Conservation (phyloP, 2,797 vertebrate species). For the Anableps anableps region DNA sequence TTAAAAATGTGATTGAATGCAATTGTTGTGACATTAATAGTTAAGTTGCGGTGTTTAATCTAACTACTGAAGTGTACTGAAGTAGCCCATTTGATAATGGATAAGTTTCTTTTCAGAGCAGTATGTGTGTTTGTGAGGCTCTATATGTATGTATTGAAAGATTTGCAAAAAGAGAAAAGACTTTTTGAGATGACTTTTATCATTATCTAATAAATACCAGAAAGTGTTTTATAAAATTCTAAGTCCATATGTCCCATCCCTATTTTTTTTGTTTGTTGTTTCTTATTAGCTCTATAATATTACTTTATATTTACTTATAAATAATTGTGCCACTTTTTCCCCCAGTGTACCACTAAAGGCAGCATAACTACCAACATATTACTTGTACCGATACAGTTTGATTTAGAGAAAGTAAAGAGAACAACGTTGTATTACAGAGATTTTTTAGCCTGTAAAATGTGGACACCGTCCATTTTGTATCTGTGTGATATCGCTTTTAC, state of each 20-base stretch:
- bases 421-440: slow-evolving; percentile 34
- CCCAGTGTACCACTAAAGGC: background rate
- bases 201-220: background rate
- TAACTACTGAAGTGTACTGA: no score
- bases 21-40: no score
- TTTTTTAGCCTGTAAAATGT: slow-evolving; percentile 45
- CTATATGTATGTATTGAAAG: background rate
- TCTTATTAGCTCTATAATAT: background rate
- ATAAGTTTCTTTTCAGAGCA: background rate
- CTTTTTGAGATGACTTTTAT: background rate
- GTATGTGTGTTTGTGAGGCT: background rate
- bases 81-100: background rate
- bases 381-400: background rate
- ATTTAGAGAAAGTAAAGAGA: slow-evolving; percentile 37
- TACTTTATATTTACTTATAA: background rate
- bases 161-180: background rate
- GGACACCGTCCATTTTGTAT: slow-evolving; percentile 44
- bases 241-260: no score
- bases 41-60: no score
- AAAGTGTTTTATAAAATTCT: background rate
- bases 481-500: slow-evolving; percentile 52
- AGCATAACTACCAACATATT: background rate
- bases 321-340: background rate
- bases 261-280: background rate
- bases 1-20: no score